Percentiles rank a stretch among this genome's conserved stretches.
Conservation (phyloP, 2,113 vertebrate species). For the Ailuropoda melanoleuca region DNA sequence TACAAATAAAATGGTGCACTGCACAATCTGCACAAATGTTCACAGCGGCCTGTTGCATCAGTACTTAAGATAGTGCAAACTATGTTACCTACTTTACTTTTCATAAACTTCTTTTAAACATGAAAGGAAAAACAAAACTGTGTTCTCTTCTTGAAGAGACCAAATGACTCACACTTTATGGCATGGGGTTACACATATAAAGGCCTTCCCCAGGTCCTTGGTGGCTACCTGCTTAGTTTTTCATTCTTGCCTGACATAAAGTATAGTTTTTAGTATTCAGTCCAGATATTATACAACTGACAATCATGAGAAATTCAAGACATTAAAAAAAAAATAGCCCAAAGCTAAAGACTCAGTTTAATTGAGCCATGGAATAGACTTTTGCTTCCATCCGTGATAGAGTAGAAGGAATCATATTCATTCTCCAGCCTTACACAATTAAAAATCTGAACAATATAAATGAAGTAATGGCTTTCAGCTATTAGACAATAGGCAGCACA, state of each 20-base stretch:
- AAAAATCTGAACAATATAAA: background rate
- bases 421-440: background rate
- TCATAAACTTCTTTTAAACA: background rate
- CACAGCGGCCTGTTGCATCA: background rate
- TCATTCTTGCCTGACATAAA: background rate
- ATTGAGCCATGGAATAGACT: background rate
- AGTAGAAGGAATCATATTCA: background rate
- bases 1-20: background rate
- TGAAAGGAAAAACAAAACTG: background rate
- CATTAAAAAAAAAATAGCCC: background rate
- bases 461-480: background rate
- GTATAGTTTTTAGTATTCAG: background rate
- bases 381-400: background rate
- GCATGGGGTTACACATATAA: background rate
- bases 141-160: background rate
- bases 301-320: background rate
- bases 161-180: background rate
- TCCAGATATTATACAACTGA: background rate
- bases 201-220: background rate
- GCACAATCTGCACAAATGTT: background rate
- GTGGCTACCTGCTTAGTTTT: background rate
- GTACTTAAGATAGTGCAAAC: background rate
- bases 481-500: background rate
- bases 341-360: background rate
- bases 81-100: background rate